These are phyloP conservation scores for Procavia capensis DNA, from an alignment of 2,113 vertebrate genomes.

Conservation along the genomic window DNA sequence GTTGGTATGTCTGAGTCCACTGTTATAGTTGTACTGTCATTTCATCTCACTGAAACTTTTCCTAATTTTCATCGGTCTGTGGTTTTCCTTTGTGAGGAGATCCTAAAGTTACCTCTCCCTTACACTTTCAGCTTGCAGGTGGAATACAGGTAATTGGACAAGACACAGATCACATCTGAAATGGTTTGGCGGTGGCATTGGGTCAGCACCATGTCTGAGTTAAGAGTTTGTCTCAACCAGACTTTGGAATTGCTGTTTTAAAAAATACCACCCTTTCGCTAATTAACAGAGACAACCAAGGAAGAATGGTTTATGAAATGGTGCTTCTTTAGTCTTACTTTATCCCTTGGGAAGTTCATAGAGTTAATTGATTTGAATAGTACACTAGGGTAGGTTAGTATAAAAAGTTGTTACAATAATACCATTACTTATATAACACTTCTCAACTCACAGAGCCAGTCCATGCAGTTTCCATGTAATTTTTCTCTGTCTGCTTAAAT, in stretches of 20 bases:
- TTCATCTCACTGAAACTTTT: no score
- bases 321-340: neutral
- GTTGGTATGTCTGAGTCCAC: no score
- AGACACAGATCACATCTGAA: neutral
- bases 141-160: neutral
- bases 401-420: conserved; percentile 28
- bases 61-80: no score
- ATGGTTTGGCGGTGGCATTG: neutral
- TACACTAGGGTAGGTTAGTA: neutral
- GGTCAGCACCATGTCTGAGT: neutral
- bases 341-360: neutral
- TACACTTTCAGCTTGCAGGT: neutral
- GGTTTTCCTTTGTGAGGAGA: neutral
- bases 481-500: neutral
- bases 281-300: conserved; percentile 25
- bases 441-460: neutral
- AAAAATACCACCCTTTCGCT: conserved; percentile 13
- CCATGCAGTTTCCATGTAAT: neutral
- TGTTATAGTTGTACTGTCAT: no score
- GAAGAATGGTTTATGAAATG: conserved; percentile 19
- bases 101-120: neutral
- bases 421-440: neutral
- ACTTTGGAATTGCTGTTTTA: conserved; percentile 30
- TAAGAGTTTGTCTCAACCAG: conserved; percentile 4
- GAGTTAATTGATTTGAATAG: conserved; percentile 1